A percentile compares a stretch with the other conserved stretches of the same genome.
phyloP scores from a whole-genome alignment of 2,888 invertebrate genomes.

The Lithophane semibrunnea region DNA sequence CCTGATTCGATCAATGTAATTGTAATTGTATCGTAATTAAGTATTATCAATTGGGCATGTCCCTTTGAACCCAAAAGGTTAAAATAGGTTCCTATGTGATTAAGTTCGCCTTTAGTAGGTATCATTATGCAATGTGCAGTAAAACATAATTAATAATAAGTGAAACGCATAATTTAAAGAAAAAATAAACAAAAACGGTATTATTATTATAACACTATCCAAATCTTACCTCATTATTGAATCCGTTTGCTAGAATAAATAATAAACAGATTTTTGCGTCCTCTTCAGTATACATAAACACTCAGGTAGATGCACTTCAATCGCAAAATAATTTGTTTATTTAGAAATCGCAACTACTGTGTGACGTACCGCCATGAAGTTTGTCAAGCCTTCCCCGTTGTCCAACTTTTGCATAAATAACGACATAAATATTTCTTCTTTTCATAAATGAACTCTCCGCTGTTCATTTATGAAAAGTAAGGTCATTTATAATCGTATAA shows the following conservation, averaged over 20 bases:
- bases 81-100: not conserved
- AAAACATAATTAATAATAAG: not conserved
- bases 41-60: not conserved
- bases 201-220: not conserved
- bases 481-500: no score
- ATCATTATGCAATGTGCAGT: not conserved
- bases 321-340: constrained; percentile 43
- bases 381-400: not conserved
- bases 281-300: constrained; percentile 5
- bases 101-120: not conserved
- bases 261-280: constrained; percentile 14
- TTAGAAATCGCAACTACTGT: constrained; percentile 52
- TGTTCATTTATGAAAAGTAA: no score
- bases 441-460: not conserved
- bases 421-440: not conserved
- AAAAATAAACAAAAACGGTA: not conserved
- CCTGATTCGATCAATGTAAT: no score
- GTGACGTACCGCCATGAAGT: constrained; percentile 23
- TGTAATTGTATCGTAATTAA: no score
- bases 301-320: constrained; percentile 13
- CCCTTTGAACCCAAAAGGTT: not conserved
- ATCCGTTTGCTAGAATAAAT: constrained; percentile 31
- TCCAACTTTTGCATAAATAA: not conserved
- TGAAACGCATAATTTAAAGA: not conserved
- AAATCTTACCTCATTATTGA: constrained; percentile 19